phyloP scores from a whole-genome alignment of 2,797 vertebrate genomes.

The Acropternis orthonyx region DNA sequence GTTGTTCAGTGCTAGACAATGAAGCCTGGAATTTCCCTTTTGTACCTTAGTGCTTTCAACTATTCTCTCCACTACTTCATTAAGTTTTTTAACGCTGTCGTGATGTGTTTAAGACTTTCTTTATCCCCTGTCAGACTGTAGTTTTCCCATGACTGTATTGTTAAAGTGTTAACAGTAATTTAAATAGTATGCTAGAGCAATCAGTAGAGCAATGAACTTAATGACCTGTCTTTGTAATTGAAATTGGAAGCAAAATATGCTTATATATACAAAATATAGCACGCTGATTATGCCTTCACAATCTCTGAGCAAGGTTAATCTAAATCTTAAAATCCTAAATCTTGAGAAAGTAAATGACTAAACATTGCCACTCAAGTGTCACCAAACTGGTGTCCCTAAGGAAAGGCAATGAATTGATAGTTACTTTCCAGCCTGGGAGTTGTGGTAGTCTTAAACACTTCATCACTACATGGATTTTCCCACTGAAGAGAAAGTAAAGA shows the following conservation, averaged over 20 bases:
- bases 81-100: background rate
- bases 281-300: background rate
- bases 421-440: background rate
- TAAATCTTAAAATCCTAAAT: background rate
- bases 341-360: background rate
- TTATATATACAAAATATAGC: too few species aligned
- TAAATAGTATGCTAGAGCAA: background rate
- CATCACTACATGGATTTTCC: background rate
- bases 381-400: background rate
- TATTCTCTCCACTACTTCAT: background rate
- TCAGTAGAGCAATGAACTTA: background rate
- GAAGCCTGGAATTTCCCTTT: background rate
- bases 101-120: background rate
- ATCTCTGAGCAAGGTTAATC: background rate
- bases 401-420: background rate
- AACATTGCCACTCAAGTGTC: background rate
- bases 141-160: background rate
- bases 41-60: background rate
- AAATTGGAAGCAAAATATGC: background rate
- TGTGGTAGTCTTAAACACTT: background rate
- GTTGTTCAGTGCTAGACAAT: background rate
- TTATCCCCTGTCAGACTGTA: background rate
- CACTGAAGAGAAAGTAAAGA: background rate
- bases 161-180: background rate
- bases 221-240: background rate